Evolutionary conservation across 2,797 vertebrate genomes (phyloP), one percentile per base, ranked within the genome.

Genomic region (Danionella dracula): DNA sequence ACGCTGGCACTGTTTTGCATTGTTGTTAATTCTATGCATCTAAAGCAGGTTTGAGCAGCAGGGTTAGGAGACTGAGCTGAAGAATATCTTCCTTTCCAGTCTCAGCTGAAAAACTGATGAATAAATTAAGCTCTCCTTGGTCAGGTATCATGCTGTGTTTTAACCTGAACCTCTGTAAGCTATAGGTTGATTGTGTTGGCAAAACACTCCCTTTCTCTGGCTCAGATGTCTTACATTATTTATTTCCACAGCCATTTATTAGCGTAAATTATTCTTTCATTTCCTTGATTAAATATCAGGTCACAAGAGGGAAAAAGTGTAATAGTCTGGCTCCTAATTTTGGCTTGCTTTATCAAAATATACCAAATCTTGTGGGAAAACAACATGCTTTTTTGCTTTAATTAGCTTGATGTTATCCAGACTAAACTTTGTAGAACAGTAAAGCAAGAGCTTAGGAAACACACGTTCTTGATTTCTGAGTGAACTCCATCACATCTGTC

Each of bases 401-500:
- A 64, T 68, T 65, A 54, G 53, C 50, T 60, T 60, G 67, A 73
- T 56, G 60, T 63, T 59, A 50, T 37, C 11, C 61, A 72, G 66
- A 31, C 62, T 34, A 13, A 48, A 31, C 42, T 51, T 62, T 46
- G 17, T 38, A 29, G 53, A 72, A 15, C 46, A n/a, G 17, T 38
- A 29, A 57, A 72, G 19, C 46, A n/a, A n/a, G 37, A 54, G 48
- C 58, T 54, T 11, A 35, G 46, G 49, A 68, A 71, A 61, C 63
- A 61, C 40, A 48, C 15, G 21, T 53, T 55, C 66, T 59, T 62
- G 74, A 17, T 49, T 61, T 12, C 27, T 11, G 50, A 64, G 31
- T 51, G 46, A 51, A 41, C 61, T 66, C 53, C 67, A 57, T 62
- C 68, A 70, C 70, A 70, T 71, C 72, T 63, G 60, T 74, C 68